Evolutionary conservation across 2,797 vertebrate species (phyloP).

Genomic region (Apogon talboti): DNA sequence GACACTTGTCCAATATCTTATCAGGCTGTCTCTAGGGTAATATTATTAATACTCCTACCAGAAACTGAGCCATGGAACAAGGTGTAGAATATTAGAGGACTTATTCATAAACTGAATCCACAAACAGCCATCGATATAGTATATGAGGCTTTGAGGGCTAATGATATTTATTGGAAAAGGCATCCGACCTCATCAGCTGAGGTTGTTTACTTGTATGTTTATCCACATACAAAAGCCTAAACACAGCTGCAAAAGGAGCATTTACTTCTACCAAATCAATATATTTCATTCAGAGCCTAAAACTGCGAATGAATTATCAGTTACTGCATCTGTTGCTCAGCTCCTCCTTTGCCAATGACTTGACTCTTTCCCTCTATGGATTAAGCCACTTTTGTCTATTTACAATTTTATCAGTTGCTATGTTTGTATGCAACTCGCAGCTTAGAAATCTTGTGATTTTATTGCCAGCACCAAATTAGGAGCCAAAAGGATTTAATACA

Average conservation of each 20-base stretch:
- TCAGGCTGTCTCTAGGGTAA: constrained; percentile 36
- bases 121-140: constrained; percentile 38
- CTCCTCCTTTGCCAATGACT: constrained; percentile 64
- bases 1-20: constrained; percentile 27
- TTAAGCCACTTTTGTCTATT: constrained; percentile 79
- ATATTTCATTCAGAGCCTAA: constrained; percentile 58
- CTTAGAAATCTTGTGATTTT: constrained; percentile 73
- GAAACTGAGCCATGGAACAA: constrained; percentile 41
- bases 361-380: constrained; percentile 66
- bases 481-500: constrained; percentile 80
- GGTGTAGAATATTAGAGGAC: constrained; percentile 53
- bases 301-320: constrained; percentile 72
- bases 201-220: constrained; percentile 29
- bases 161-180: constrained; percentile 39
- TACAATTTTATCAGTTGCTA: constrained; percentile 78
- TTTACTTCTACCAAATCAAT: constrained; percentile 62
- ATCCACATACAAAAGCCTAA: constrained; percentile 8
- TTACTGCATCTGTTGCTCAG: constrained; percentile 74
- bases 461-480: constrained; percentile 68
- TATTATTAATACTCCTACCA: constrained; percentile 30
- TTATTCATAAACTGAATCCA: constrained; percentile 58
- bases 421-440: constrained; percentile 74
- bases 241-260: constrained; percentile 18
- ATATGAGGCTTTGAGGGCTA: constrained; percentile 15
- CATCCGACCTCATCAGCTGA: constrained; percentile 26